Base-by-base conservation (phyloP, 2,113 vertebrate genomes). In the Camelus bactrianus region DNA sequence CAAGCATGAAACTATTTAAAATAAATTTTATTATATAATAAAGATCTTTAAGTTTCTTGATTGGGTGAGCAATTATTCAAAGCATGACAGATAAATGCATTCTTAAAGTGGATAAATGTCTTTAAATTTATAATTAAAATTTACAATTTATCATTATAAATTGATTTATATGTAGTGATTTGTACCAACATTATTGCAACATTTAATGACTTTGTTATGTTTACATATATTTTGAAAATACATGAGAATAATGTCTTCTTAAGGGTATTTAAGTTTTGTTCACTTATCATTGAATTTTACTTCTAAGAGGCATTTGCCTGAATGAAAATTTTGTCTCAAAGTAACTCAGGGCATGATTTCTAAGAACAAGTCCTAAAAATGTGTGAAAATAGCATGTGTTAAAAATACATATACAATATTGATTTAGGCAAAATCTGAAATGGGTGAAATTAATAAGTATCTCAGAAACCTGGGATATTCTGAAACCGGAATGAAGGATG, bases 121-220 rank as follows among this genome's bases (percentile, higher is more conserved):
- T 80, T 80, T n/a, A 75, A 52, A 80, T 77, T 88, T 76, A 24
- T 67, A 75, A 50, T 48, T 87, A 65, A 6, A 87, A 48, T 32
- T 65, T 28, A 32, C n/a, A 65, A 6, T 52, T 73, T 93, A 73
- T 13, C 46, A 81, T 76, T 86, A 50, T 20, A 48, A 64, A 42
- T 42, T 42, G 38, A 42, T 42, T 42, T 42, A 42, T 42, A 42
- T 30, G 42, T 11, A 19, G n/a, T 91, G 16, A 75, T 62, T 81
- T 10, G 13, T 48, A 46, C 3, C 20, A 88, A 70, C 46, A 54
- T 87, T 82, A 76, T 48, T 92, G 28, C 3, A 82, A 30, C 24
- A 3, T 92, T 87, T 77, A 88, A 70, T 76, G 35, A 76, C 28
- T 75, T 87, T 46, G 48, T 92, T 83, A 76, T 75, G 12, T 88